Base-by-base conservation (phyloP, 2,888 invertebrate species). In the Muscina levida region DNA sequence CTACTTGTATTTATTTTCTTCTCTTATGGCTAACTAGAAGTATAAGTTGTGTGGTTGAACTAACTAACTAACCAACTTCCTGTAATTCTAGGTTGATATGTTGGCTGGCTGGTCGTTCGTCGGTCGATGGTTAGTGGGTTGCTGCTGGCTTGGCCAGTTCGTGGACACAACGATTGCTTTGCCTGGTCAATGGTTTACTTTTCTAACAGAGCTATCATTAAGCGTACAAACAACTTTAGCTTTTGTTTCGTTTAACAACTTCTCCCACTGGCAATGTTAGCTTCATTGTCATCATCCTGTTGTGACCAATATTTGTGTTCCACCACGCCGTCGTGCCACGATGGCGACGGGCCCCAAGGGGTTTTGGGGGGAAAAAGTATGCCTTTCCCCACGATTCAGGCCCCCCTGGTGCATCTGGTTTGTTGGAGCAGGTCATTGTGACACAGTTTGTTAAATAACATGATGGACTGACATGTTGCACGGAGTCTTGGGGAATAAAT, bases 381-480 rank as follows among this genome's bases (percentile, higher is more conserved):
- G 62, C 13, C 62, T 62, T 0, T 17, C 10, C 24, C 17, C 26
- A 39, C 17, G 8, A 1, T 59, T 17, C 6, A 53, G 72, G 51
- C 44, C 53, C 59, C 48, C 56, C 37, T 26, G 56, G 71, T 81
- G n/a, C n/a, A 77, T 81, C 68, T 77, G 68, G 74, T 77, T 81
- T 81, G 81, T 68, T 81, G 68, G 74, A 81, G 81, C 81, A 81
- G 81, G 81, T 81, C 81, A 81, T 77, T 77, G 81, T 77, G 81
- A 81, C 81, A 81, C 77, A 81, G 72, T 81, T 80, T 53, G 73
- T 73, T 81, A 81, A 81, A 77, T 81, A 77, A 77, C 68, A 77
- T 62, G 68, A 62, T 37, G 62, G 62, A 62, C 62, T 10, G 62
- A 59, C 59, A 15, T 59, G 59, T 59, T 2, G n/a, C 39, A 10